These are phyloP conservation scores for Melanotaenia boesemani DNA, from an alignment of 2,797 vertebrate genomes.

Conservation along the genomic window DNA sequence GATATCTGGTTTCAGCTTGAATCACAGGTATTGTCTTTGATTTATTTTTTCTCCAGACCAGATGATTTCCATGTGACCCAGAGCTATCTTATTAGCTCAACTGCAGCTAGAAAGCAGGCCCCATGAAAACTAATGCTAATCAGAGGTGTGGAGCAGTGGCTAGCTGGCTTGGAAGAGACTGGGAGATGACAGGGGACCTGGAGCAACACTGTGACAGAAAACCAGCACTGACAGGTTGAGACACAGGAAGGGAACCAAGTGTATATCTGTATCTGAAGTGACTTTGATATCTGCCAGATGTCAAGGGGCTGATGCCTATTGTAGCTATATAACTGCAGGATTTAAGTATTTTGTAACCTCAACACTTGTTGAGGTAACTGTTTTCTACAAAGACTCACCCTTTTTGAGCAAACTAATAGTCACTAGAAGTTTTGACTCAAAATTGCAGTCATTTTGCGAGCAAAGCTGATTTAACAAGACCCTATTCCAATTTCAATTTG, in stretches of 20 bases:
- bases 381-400: not conserved
- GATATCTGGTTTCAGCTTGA: slow-evolving; percentile 30
- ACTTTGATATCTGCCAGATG: slow-evolving; percentile 38
- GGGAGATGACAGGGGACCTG: slow-evolving; percentile 44
- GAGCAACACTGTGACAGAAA: slow-evolving; percentile 47
- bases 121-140: slow-evolving; percentile 65
- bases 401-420: not conserved
- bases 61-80: slow-evolving; percentile 58
- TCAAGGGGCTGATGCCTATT: slow-evolving; percentile 10
- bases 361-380: not conserved
- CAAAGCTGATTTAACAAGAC: not conserved
- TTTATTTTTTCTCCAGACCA: slow-evolving; percentile 39
- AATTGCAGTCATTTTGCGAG: not conserved
- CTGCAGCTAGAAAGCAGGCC: slow-evolving; percentile 37
- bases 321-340: not conserved
- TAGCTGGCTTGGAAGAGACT: slow-evolving; percentile 51
- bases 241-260: slow-evolving; percentile 26
- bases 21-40: slow-evolving; percentile 44
- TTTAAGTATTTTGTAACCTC: not conserved
- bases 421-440: not conserved
- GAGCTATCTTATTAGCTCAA: slow-evolving; percentile 66
- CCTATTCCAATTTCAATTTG: not conserved
- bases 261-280: slow-evolving; percentile 39
- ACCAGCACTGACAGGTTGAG: slow-evolving; percentile 39
- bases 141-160: slow-evolving; percentile 63